These are phyloP conservation scores for Myotis lucifugus DNA, from an alignment of 2,113 vertebrate species.

Conservation along the genomic window DNA sequence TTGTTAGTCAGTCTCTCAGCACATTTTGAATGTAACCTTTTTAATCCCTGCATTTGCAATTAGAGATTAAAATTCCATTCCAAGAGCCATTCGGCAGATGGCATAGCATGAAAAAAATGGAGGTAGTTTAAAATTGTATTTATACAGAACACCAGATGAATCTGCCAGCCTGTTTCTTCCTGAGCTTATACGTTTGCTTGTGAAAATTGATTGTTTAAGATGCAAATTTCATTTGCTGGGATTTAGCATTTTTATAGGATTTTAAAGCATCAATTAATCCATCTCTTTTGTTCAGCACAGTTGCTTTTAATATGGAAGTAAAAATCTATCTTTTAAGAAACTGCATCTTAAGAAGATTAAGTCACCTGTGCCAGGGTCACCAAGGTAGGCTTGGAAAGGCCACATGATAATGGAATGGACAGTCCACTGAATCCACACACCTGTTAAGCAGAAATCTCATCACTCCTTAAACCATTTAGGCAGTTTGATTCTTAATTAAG, in stretches of 20 bases:
- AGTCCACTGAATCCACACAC: not conserved
- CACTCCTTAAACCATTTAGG: conserved; percentile 15
- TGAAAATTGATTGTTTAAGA: conserved; percentile 79
- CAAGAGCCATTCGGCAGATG: conserved; percentile 83
- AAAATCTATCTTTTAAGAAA: conserved; percentile 67
- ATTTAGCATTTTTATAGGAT: conserved; percentile 77
- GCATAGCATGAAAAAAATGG: conserved; percentile 77
- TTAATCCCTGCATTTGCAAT: conserved; percentile 83
- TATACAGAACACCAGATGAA: conserved; percentile 84
- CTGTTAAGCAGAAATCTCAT: conserved; percentile 15
- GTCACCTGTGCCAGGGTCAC: conserved; percentile 32
- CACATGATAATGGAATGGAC: not conserved
- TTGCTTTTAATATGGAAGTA: conserved; percentile 57
- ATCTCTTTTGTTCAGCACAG: conserved; percentile 63
- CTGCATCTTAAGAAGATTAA: conserved; percentile 53
- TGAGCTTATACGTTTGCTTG: conserved; percentile 64
- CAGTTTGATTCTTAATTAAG: conserved; percentile 70
- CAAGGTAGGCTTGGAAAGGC: not conserved
- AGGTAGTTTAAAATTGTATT: conserved; percentile 82
- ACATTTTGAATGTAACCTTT: conserved; percentile 84
- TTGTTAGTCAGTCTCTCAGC: conserved; percentile 73
- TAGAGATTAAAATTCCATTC: conserved; percentile 84
- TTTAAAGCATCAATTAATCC: conserved; percentile 75
- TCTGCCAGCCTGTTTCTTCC: conserved; percentile 79
- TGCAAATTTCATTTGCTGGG: conserved; percentile 71